Percentiles rank a stretch among this genome's conserved stretches.
Evolutionary conservation across 1,140 invertebrate genomes (phyloP).

Genomic region (Panagrolaimus sp.): DNA sequence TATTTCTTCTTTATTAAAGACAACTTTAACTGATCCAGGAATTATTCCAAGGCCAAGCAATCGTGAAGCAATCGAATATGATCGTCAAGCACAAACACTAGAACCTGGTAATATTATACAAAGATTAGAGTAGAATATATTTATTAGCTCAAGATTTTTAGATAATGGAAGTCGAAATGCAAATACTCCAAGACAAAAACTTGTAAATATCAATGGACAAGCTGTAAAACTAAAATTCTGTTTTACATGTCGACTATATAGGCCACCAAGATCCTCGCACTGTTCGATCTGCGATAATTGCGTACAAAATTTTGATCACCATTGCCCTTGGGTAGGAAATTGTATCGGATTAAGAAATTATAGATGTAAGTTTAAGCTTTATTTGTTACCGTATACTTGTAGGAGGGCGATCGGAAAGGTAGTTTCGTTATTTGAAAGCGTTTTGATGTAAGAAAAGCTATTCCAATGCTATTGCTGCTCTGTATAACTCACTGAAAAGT

Average conservation of each 20-base stretch:
- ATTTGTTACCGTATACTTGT: too few relatives aligned
- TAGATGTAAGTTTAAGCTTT: constrained; percentile 62
- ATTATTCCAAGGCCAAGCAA: constrained; percentile 80
- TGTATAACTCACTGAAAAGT: too few relatives aligned
- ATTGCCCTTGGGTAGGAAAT: constrained; percentile 76
- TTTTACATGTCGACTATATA: constrained; percentile 97
- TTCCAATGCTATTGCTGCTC: too few relatives aligned
- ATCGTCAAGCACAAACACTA: constrained; percentile 62
- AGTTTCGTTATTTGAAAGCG: too few relatives aligned
- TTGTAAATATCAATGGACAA: constrained; percentile 84
- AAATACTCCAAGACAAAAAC: constrained; percentile 33
- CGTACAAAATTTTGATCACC: constrained; percentile 68
- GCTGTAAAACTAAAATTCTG: constrained; percentile 95
- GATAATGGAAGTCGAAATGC: constrained; percentile 16
- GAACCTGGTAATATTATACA: too few relatives aligned
- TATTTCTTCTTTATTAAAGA: constrained; percentile 78
- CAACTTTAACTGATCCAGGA: constrained; percentile 87
- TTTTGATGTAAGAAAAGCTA: too few relatives aligned
- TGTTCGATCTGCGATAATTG: constrained; percentile 99
- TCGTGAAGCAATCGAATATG: constrained; percentile 84
- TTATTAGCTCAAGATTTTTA: too few relatives aligned
- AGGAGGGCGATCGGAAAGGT: too few relatives aligned
- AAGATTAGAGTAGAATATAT: too few relatives aligned
- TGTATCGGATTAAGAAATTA: constrained; percentile 96
- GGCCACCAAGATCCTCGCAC: constrained; percentile 91